Conservation (phyloP, 2,113 vertebrate species). For the Nanorana parkeri region DNA sequence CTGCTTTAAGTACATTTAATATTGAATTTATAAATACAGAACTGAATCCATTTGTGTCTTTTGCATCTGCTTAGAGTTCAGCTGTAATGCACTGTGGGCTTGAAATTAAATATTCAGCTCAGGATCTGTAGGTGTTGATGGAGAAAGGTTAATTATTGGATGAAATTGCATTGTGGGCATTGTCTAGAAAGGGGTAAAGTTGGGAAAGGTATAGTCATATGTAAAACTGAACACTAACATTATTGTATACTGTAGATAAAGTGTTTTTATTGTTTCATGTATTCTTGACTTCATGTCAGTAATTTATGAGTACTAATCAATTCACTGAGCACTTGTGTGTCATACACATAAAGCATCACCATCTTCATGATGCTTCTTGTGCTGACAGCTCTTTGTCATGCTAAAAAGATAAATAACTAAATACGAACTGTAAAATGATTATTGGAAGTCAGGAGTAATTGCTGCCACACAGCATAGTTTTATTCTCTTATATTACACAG, state of each 20-base stretch:
- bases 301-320: background rate
- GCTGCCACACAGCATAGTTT: slow-evolving; percentile 26
- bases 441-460: slow-evolving; percentile 41
- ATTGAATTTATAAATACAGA: too few species aligned
- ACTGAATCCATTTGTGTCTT: too few species aligned
- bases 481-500: slow-evolving; percentile 26
- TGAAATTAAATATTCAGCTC: too few species aligned
- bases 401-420: slow-evolving; percentile 18
- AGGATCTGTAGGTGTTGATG: too few species aligned
- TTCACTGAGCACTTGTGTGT: background rate
- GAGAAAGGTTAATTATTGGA: too few species aligned
- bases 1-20: too few species aligned
- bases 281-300: background rate
- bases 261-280: background rate
- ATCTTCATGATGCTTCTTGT: slow-evolving; percentile 32
- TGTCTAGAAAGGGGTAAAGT: background rate
- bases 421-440: slow-evolving; percentile 35
- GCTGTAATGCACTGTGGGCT: too few species aligned
- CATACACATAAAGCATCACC: background rate
- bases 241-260: too few species aligned
- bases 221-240: background rate
- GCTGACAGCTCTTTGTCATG: slow-evolving; percentile 5
- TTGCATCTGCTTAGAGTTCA: too few species aligned
- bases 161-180: background rate
- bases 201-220: background rate